Evolutionary conservation across 2,888 invertebrate species (phyloP).

Genomic region (Xylota segnis): DNA sequence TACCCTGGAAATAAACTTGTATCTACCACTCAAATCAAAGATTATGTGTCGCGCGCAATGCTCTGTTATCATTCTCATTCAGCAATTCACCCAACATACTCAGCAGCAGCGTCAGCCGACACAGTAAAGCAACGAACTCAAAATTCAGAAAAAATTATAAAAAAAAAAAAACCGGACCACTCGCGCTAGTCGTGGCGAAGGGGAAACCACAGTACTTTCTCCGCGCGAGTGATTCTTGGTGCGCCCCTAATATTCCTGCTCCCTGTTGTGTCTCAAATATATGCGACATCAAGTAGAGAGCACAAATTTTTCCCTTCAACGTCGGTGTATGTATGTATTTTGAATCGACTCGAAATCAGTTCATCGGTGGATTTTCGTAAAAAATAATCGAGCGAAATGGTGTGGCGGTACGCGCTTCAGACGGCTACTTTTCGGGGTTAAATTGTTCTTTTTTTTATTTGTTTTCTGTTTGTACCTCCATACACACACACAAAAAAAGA

Average conservation of each 20-base stretch:
- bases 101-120: slow-evolving; percentile 44
- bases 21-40: slow-evolving; percentile 33
- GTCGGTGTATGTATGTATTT: slow-evolving; percentile 68
- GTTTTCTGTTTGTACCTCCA: slow-evolving; percentile 12
- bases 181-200: slow-evolving; percentile 20
- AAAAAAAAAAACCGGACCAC: slow-evolving; percentile 11
- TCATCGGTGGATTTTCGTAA: slow-evolving; percentile 73
- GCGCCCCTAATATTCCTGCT: slow-evolving; percentile 54
- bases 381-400: slow-evolving; percentile 72
- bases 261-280: slow-evolving; percentile 27
- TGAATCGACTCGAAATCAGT: slow-evolving; percentile 66
- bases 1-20: slow-evolving; percentile 66
- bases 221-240: slow-evolving; percentile 50
- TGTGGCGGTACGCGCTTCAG: slow-evolving; percentile 63
- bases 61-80: slow-evolving; percentile 72
- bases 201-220: slow-evolving; percentile 68
- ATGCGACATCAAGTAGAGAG: slow-evolving; percentile 37
- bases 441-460: slow-evolving; percentile 27
- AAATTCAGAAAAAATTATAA: too few relatives aligned
- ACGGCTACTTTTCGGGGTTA: slow-evolving; percentile 64
- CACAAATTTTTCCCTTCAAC: slow-evolving; percentile 47
- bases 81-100: slow-evolving; percentile 60
- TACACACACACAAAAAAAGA: not conserved
- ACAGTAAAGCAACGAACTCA: not conserved
- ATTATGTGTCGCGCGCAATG: slow-evolving; percentile 26